phyloP scores from a whole-genome alignment of 2,888 invertebrate genomes.

The Lycophotia porphyrea region DNA sequence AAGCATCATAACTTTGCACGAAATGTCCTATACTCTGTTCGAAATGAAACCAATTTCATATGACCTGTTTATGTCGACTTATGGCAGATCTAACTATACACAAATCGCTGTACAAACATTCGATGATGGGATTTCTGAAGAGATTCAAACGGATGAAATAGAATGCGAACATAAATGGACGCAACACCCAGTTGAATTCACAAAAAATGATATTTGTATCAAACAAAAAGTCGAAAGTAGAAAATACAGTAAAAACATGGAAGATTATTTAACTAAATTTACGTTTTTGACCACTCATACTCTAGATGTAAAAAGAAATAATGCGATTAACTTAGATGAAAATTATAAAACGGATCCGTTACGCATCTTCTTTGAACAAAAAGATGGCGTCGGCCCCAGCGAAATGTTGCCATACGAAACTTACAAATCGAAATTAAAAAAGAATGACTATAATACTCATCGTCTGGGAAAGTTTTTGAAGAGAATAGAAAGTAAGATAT shows the following conservation, averaged over 20 bases:
- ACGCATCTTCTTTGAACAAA: slow-evolving; percentile 85
- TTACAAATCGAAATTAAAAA: slow-evolving; percentile 80
- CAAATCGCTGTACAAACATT: slow-evolving; percentile 85
- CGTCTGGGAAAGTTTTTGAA: slow-evolving; percentile 82
- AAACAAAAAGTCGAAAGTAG: slow-evolving; percentile 56
- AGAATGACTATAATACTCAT: slow-evolving; percentile 73
- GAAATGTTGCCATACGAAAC: slow-evolving; percentile 80
- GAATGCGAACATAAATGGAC: slow-evolving; percentile 81
- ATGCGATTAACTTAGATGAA: slow-evolving; percentile 68
- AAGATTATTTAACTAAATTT: slow-evolving; percentile 79
- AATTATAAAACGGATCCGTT: slow-evolving; percentile 80
- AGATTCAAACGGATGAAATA: slow-evolving; percentile 84
- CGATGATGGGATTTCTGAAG: slow-evolving; percentile 84
- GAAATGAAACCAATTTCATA: slow-evolving; percentile 89
- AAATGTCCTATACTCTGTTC: slow-evolving; percentile 84
- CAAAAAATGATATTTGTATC: slow-evolving; percentile 76
- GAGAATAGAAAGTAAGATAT: slow-evolving; percentile 78
- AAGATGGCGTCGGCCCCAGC: slow-evolving; percentile 81
- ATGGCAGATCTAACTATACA: slow-evolving; percentile 82
- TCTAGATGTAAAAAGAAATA: slow-evolving; percentile 56
- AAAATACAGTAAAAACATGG: slow-evolving; percentile 70
- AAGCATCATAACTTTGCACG: slow-evolving; percentile 84
- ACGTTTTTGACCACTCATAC: slow-evolving; percentile 72
- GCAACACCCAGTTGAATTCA: slow-evolving; percentile 84
- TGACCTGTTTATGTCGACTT: slow-evolving; percentile 86